phyloP scores from a whole-genome alignment of 2,888 invertebrate species.

The Heliconius charithonia region DNA sequence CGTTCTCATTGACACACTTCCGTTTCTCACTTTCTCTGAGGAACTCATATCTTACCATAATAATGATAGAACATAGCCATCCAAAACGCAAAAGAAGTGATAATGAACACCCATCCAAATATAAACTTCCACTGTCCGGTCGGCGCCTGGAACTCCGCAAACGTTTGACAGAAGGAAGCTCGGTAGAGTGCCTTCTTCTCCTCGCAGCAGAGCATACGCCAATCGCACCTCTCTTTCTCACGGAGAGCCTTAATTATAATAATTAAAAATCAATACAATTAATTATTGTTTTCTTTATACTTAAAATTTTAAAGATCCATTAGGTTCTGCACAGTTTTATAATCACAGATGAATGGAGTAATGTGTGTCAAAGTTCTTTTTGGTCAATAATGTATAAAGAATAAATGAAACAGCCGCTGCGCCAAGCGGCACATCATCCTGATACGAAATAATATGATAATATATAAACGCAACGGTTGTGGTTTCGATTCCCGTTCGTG shows the following conservation, averaged over 20 bases:
- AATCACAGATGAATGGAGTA: no score
- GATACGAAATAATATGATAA: no score
- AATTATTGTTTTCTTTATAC: background rate
- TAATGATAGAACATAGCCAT: slow-evolving; percentile 83
- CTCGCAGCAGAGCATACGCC: slow-evolving; percentile 93
- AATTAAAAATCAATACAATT: background rate
- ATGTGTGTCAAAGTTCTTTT: no score
- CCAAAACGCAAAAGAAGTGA: slow-evolving; percentile 83
- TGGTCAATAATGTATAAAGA: no score
- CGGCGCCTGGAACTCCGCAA: slow-evolving; percentile 92
- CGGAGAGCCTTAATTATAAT: slow-evolving; percentile 85
- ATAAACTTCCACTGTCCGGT: slow-evolving; percentile 92
- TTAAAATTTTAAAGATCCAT: no score
- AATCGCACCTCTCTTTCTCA: slow-evolving; percentile 97
- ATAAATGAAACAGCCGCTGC: no score
- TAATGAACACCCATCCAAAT: slow-evolving; percentile 82
- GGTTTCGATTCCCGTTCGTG: background rate
- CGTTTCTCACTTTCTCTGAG: background rate
- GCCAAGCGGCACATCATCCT: no score
- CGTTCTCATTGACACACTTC: background rate
- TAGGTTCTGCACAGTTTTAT: no score
- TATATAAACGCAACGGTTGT: background rate
- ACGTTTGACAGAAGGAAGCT: slow-evolving; percentile 96
- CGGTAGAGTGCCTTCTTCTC: slow-evolving; percentile 98
- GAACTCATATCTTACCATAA: slow-evolving; percentile 73